Conservation (phyloP, 2,113 vertebrate genomes). For the Heterocephalus glaber region DNA sequence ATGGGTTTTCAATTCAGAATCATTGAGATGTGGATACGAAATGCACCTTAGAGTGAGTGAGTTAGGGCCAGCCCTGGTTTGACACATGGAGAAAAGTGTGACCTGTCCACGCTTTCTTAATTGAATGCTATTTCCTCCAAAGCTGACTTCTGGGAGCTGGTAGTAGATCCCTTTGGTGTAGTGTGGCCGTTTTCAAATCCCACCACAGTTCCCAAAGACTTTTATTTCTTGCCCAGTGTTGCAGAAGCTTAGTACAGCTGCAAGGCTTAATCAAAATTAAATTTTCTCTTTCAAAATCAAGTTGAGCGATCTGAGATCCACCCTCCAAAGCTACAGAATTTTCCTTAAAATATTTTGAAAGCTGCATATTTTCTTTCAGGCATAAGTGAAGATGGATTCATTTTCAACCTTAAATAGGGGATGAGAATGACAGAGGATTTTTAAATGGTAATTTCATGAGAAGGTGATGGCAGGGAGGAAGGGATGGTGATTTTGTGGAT, state of each 20-base stretch:
- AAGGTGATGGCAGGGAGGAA: neutral
- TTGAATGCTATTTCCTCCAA: neutral
- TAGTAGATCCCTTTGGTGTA: neutral
- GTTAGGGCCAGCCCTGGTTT: neutral
- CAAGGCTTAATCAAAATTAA: slow-evolving; percentile 60
- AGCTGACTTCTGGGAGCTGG: neutral
- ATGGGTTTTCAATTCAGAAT: neutral
- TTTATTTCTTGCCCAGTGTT: neutral
- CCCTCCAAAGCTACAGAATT: slow-evolving; percentile 54
- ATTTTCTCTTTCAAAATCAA: slow-evolving; percentile 69
- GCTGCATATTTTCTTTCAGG: slow-evolving; percentile 33
- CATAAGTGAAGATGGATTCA: slow-evolving; percentile 69
- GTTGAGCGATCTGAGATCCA: slow-evolving; percentile 46
- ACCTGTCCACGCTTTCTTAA: neutral
- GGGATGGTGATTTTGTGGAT: slow-evolving; percentile 16
- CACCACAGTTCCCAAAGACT: neutral
- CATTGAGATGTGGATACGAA: neutral
- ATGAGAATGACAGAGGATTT: slow-evolving; percentile 62
- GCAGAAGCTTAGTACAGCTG: neutral
- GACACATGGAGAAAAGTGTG: neutral
- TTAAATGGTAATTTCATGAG: slow-evolving; percentile 76
- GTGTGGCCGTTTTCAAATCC: neutral
- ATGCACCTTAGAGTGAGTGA: neutral
- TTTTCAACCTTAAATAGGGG: slow-evolving; percentile 58
- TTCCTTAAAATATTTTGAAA: slow-evolving; percentile 66